phyloP scores from a whole-genome alignment of 2,888 invertebrate species.

The Neoascia interrupta region DNA sequence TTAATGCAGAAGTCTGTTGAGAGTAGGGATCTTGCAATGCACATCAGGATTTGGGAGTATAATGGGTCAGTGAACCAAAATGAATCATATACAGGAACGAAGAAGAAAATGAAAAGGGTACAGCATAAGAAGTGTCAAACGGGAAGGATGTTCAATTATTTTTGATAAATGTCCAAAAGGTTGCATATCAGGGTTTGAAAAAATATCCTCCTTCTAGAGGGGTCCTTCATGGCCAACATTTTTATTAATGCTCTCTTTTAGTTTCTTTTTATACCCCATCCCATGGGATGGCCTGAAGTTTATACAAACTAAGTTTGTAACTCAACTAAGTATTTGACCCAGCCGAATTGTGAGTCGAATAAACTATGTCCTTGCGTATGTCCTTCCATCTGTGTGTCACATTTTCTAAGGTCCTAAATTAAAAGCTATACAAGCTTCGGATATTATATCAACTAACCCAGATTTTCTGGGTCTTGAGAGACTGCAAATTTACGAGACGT shows the following conservation, averaged over 20 bases:
- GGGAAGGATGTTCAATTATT: slow-evolving; percentile 66
- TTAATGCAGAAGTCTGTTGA: slow-evolving; percentile 30
- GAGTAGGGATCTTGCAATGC: not conserved
- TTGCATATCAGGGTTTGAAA: too few relatives aligned
- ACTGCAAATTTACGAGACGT: too few relatives aligned
- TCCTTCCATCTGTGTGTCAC: too few relatives aligned
- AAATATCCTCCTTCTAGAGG: too few relatives aligned
- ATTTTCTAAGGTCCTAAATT: too few relatives aligned
- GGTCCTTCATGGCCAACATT: not conserved
- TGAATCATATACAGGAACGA: slow-evolving; percentile 14
- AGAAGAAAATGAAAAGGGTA: not conserved
- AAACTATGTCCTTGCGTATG: too few relatives aligned
- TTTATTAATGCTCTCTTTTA: not conserved
- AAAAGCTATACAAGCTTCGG: too few relatives aligned
- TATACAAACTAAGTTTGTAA: not conserved
- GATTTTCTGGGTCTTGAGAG: too few relatives aligned
- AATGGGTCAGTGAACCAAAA: slow-evolving; percentile 53
- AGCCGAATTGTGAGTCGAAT: not conserved
- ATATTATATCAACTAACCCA: too few relatives aligned
- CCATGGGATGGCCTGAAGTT: not conserved
- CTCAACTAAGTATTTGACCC: too few relatives aligned
- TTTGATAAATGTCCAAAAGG: slow-evolving; percentile 55
- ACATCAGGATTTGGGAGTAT: not conserved
- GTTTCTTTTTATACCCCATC: not conserved
- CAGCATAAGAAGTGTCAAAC: slow-evolving; percentile 1